phyloP scores from a whole-genome alignment of 2,113 vertebrate species.

The Vidua macroura region DNA sequence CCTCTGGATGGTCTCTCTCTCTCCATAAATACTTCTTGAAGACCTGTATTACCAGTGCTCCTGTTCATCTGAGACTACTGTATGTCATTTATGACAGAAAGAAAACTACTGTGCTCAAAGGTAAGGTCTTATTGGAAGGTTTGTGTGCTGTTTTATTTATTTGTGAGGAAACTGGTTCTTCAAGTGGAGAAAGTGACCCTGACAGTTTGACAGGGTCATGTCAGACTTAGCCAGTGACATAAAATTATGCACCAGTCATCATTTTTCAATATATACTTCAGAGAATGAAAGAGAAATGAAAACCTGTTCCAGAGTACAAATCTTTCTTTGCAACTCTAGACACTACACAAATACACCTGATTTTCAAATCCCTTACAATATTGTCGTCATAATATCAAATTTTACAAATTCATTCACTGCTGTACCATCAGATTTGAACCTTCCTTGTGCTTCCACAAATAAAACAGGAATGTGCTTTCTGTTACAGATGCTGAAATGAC shows the following conservation, averaged over 20 bases:
- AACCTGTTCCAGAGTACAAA: background rate
- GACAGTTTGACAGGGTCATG: background rate
- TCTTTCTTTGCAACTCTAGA: background rate
- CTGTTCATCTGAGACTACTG: background rate
- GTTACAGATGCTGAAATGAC: conserved; percentile 44
- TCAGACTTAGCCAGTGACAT: background rate
- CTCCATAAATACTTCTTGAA: background rate
- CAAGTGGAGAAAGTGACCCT: background rate
- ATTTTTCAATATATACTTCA: background rate
- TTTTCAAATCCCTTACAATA: background rate
- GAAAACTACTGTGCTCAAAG: background rate
- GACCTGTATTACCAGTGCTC: background rate
- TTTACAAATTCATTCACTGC: background rate
- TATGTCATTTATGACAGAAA: background rate
- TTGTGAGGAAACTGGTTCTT: background rate
- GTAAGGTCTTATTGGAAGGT: background rate
- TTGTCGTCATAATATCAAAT: background rate
- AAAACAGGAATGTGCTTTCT: conserved; percentile 9
- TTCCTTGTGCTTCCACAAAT: background rate
- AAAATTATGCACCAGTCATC: background rate
- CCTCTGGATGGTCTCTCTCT: background rate
- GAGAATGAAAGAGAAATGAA: background rate
- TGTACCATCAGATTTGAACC: background rate
- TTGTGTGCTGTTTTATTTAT: background rate
- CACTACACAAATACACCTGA: background rate